These are phyloP conservation scores for Homalodisca vitripennis DNA, from an alignment of 1,140 invertebrate species.

Conservation along the genomic window DNA sequence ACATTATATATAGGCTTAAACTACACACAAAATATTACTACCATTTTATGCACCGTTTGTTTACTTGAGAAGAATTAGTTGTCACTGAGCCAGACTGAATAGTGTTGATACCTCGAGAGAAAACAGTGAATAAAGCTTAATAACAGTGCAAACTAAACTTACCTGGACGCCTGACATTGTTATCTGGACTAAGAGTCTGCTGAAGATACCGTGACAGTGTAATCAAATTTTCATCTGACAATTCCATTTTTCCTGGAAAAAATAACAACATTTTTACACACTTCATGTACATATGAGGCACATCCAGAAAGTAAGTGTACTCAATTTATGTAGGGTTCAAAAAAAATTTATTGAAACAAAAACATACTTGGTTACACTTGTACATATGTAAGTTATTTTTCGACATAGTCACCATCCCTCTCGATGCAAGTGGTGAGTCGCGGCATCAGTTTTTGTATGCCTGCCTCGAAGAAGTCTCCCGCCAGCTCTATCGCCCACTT, in stretches of 20 bases:
- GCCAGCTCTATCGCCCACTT: no score
- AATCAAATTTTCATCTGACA: conserved; percentile 77
- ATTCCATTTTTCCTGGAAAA: conserved; percentile 61
- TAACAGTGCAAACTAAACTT: conserved; percentile 44
- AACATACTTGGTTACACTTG: no score
- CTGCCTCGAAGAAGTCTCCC: no score
- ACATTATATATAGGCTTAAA: neutral
- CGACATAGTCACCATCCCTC: no score
- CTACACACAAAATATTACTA: neutral
- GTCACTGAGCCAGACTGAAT: neutral
- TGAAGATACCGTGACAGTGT: conserved; percentile 80
- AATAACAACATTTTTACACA: no score
- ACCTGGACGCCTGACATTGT: conserved; percentile 79
- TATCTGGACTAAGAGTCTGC: conserved; percentile 85
- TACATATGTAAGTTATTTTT: no score
- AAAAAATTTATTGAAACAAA: no score
- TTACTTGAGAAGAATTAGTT: neutral
- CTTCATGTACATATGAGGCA: no score
- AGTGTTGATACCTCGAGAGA: neutral
- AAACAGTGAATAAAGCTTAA: neutral
- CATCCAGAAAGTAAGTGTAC: no score
- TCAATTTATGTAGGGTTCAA: no score
- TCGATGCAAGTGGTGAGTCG: no score
- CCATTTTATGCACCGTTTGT: neutral
- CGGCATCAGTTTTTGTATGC: no score